A percentile compares a stretch with the other conserved stretches of the same genome.
These are phyloP conservation scores for Anthopleura xanthogrammica DNA, from an alignment of 92 coral and sea anemone species.

Conservation along the genomic window DNA sequence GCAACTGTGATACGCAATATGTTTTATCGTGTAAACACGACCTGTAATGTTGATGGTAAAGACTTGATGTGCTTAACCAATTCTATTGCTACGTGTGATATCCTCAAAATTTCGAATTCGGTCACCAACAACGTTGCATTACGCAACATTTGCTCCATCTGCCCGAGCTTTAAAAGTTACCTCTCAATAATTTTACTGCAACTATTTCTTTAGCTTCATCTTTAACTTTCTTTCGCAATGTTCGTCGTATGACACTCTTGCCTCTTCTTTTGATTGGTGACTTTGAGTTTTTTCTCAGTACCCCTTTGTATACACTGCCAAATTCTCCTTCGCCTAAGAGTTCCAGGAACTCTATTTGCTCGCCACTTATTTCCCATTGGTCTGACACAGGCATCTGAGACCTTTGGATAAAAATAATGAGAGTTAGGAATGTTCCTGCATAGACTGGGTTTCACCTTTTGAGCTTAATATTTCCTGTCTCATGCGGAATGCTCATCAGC, in stretches of 20 bases:
- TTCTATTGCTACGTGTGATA: too few species aligned
- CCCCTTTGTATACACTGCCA: constrained; percentile 35
- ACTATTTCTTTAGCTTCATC: constrained; percentile 19
- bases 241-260: background rate
- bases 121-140: too few species aligned
- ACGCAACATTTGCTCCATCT: too few species aligned
- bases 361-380: constrained; percentile 29
- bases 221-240: constrained; percentile 12
- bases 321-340: constrained; percentile 38
- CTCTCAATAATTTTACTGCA: constrained; percentile 29
- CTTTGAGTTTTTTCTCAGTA: background rate
- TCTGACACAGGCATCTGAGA: constrained; percentile 25
- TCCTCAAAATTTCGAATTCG: too few species aligned
- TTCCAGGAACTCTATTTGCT: constrained; percentile 36
- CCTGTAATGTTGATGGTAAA: too few species aligned
- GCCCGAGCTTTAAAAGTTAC: background rate
- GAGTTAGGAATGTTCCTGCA: background rate
- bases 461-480: too few species aligned
- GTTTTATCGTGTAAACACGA: too few species aligned
- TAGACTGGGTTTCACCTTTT: background rate
- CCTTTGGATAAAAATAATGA: background rate
- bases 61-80: too few species aligned
- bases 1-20: too few species aligned
- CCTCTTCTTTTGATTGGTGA: background rate
- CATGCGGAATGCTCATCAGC: too few species aligned